Evolutionary conservation across 2,113 vertebrate species (phyloP).

Genomic region (Platanista minor): DNA sequence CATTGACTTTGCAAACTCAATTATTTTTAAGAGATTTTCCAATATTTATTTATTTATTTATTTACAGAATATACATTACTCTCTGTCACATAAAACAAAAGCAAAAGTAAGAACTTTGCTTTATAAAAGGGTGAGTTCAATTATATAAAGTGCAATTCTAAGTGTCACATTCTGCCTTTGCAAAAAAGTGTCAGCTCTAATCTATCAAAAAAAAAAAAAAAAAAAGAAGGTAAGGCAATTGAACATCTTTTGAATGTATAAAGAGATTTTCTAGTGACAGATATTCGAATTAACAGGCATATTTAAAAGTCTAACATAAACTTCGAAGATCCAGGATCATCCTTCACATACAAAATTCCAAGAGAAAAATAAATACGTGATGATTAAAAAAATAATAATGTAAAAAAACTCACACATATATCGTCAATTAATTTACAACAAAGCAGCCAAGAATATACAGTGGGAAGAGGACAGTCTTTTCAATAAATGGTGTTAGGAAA

Average conservation of each 20-base stretch:
- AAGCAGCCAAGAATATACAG: background rate
- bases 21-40: background rate
- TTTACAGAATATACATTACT: background rate
- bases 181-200: background rate
- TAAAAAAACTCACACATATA: background rate
- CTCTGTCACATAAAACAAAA: background rate
- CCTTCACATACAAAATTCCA: background rate
- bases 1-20: background rate
- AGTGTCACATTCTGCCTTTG: background rate
- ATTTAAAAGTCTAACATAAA: conserved; percentile 41
- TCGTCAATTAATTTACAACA: background rate
- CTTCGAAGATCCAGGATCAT: conserved; percentile 27
- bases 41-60: background rate
- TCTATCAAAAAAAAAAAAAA: background rate
- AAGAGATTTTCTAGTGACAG: background rate
- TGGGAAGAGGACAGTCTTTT: background rate
- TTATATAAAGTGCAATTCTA: conserved; percentile 9
- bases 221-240: background rate
- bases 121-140: background rate
- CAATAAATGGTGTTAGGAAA: background rate
- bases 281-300: conserved; percentile 5
- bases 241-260: background rate
- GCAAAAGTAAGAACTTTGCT: background rate
- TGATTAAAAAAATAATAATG: background rate
- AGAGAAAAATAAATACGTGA: background rate